Evolutionary conservation across 2,888 invertebrate genomes (phyloP), one percentile per base, ranked within the genome.

Genomic region (Leptopilina syphax): DNA sequence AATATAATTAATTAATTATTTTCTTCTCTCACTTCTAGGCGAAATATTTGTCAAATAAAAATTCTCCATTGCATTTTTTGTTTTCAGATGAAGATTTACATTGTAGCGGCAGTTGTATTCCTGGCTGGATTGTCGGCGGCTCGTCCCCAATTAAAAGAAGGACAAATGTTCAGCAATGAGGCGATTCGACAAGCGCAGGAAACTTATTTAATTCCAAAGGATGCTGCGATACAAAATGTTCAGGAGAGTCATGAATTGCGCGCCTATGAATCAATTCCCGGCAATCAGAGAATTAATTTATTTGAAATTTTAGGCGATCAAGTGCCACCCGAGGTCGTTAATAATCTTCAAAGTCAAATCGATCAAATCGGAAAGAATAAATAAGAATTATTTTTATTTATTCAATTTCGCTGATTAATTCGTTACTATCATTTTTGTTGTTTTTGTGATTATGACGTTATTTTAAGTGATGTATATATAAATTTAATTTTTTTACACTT

Each of bases 101-200:
- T 89, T 66, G 85, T 89, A 80, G 77, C 83, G 76, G 89, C 92
- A 82, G 90, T 93, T 85, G 87, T 92, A 87, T 92, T 93, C 84
- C 86, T 93, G 84, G 92, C 94, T 87, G 93, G 93, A 80, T 89
- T 93, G 66, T 93, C 91, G 76, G 89, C 92, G 13, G 95, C 95
- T 24, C 94, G 93, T 78, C 96, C 96, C 3, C 90, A 90, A 83
- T 95, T 95, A 90, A 95, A 96, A 86, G 97, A 97, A 90, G 97
- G 97, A 0, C 95, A 96, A 67, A 95, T 95, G 81, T 97, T 96
- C 93, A 95, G 96, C 88, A 96, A 96, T 89, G 97, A 97, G 90
- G 97, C 97, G 77, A 97, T 97, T 91, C 94, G 95, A 83, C 97
- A 97, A 92, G 97, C 97, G 0, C 97, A 97, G 92, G 96, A 95